A percentile compares a stretch with the other conserved stretches of the same genome.
Conservation (phyloP, 2,113 vertebrate genomes). For the Heliornis fulica region DNA sequence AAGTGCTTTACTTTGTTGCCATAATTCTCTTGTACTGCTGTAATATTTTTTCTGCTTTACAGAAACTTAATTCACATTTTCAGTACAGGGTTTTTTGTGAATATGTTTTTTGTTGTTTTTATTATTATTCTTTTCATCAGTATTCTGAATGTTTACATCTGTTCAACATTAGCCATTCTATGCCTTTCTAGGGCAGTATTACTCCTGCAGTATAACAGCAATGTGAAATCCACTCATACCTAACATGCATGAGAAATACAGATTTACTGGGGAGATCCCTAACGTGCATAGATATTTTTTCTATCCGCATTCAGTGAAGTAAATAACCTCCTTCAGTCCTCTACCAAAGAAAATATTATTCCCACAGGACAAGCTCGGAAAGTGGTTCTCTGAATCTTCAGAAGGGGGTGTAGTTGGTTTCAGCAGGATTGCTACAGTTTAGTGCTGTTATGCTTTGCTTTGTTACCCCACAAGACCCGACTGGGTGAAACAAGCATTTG, state of each 20-base stretch:
- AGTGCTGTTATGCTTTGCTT: constrained; percentile 73
- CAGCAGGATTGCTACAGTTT: constrained; percentile 63
- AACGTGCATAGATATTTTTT: constrained; percentile 62
- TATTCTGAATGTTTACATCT: constrained; percentile 86
- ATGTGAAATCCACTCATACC: constrained; percentile 73
- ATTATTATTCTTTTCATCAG: constrained; percentile 49
- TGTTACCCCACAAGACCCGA: constrained; percentile 71
- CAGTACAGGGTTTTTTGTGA: constrained; percentile 64
- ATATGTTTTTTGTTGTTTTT: neutral
- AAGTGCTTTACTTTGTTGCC: constrained; percentile 83
- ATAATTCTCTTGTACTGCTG: constrained; percentile 79
- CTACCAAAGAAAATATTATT: constrained; percentile 84
- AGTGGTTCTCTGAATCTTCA: constrained; percentile 76
- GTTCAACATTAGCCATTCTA: constrained; percentile 79
- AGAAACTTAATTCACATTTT: constrained; percentile 68
- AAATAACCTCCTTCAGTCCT: constrained; percentile 78
- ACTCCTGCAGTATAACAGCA: constrained; percentile 74
- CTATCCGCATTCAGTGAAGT: constrained; percentile 65
- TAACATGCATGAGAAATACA: constrained; percentile 66
- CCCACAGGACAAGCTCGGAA: constrained; percentile 74
- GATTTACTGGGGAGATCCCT: constrained; percentile 50
- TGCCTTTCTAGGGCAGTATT: constrained; percentile 77
- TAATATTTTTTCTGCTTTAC: constrained; percentile 73
- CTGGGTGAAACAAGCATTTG: constrained; percentile 70
- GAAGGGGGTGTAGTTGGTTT: constrained; percentile 74